Conservation (phyloP, 2,797 vertebrate genomes). For the Sebastolobus alascanus region DNA sequence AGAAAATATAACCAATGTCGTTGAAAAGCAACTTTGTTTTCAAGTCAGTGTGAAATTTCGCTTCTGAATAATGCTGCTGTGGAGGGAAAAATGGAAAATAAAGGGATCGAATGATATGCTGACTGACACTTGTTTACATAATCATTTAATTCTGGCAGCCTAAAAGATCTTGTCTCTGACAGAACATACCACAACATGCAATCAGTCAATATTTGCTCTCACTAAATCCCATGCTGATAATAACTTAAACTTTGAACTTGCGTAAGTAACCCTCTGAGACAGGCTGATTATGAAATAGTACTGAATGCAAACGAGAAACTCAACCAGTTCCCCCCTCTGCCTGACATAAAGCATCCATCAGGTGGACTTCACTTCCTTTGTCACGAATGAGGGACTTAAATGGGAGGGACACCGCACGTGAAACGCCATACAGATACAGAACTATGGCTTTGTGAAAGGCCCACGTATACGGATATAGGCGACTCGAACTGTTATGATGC, state of each 20-base stretch:
- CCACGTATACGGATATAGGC: constrained; percentile 55
- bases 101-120: neutral
- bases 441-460: neutral
- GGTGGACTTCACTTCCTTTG: constrained; percentile 5
- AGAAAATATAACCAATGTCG: neutral
- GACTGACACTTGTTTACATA: constrained; percentile 1
- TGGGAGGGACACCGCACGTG: neutral
- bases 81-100: neutral
- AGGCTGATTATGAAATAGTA: neutral
- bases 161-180: neutral
- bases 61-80: neutral
- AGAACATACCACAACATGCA: constrained; percentile 4
- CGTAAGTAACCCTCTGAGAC: neutral
- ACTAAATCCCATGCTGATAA: neutral
- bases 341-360: neutral
- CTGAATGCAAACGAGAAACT: neutral
- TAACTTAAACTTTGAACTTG: neutral
- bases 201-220: neutral
- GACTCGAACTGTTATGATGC: neutral
- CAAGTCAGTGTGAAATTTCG: neutral
- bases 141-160: neutral
- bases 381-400: constrained; percentile 1
- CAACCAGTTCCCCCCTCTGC: neutral
- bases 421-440: neutral
- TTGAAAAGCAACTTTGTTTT: neutral